Percentiles rank a stretch among this genome's conserved stretches.
Evolutionary conservation across 2,888 invertebrate species (phyloP).

Genomic region (Litoditis marina): DNA sequence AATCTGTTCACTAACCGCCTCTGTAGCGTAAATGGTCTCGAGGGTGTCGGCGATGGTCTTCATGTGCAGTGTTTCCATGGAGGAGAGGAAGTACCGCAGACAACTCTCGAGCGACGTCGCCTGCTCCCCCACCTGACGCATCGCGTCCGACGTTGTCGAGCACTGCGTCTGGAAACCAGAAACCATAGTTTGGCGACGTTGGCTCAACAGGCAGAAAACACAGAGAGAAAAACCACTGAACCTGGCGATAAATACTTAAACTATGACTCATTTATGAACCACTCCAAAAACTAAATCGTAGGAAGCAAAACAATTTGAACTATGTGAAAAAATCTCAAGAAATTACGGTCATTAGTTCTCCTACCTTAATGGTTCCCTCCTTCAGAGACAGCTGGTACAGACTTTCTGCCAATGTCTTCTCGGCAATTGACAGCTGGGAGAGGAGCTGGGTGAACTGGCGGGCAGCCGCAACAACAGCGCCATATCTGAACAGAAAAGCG

Average conservation of each 20-base stretch:
- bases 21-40: slow-evolving; percentile 75
- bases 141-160: slow-evolving; percentile 85
- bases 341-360: background rate
- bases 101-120: slow-evolving; percentile 39
- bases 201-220: too few relatives aligned
- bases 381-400: slow-evolving; percentile 93
- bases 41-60: slow-evolving; percentile 95
- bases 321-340: background rate
- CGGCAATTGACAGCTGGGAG: slow-evolving; percentile 80
- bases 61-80: slow-evolving; percentile 89
- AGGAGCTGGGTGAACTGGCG: slow-evolving; percentile 83
- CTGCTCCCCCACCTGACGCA: slow-evolving; percentile 66
- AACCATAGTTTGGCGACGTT: too few relatives aligned
- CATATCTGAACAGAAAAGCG: slow-evolving; percentile 61
- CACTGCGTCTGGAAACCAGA: slow-evolving; percentile 77
- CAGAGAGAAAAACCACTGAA: too few relatives aligned
- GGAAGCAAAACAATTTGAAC: background rate
- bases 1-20: slow-evolving; percentile 71
- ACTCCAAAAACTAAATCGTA: too few relatives aligned
- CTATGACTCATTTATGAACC: too few relatives aligned
- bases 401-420: slow-evolving; percentile 83
- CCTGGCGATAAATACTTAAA: too few relatives aligned
- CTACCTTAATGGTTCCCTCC: slow-evolving; percentile 81
- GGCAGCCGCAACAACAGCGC: slow-evolving; percentile 80
- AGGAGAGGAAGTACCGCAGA: slow-evolving; percentile 83